These are phyloP conservation scores for Caprella mutica DNA, from an alignment of 2,888 invertebrate species.

Conservation along the genomic window DNA sequence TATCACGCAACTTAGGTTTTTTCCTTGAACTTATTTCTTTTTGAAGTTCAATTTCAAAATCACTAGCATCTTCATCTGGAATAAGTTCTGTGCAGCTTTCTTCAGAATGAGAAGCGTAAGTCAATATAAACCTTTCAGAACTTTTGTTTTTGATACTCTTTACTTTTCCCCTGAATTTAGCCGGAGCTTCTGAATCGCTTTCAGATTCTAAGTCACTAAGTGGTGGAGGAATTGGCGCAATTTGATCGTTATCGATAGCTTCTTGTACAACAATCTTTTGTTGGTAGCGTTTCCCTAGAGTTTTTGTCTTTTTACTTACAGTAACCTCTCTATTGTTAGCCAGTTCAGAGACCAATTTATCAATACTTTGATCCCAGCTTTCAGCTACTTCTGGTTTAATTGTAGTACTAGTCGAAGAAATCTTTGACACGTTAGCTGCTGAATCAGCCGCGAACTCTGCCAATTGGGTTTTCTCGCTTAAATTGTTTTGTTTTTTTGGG, in stretches of 20 bases:
- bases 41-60: slow-evolving; percentile 30
- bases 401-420: neutral
- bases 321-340: slow-evolving; percentile 24
- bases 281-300: slow-evolving; percentile 25
- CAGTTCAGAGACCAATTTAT: slow-evolving; percentile 24
- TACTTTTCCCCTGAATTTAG: slow-evolving; percentile 31
- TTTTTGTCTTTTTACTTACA: slow-evolving; percentile 26
- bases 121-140: slow-evolving; percentile 29
- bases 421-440: neutral
- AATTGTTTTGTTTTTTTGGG: slow-evolving; percentile 25
- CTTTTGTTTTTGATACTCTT: slow-evolving; percentile 30
- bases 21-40: slow-evolving; percentile 22
- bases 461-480: slow-evolving; percentile 10
- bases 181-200: slow-evolving; percentile 30
- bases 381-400: neutral
- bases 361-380: no score
- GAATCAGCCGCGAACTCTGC: neutral
- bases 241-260: slow-evolving; percentile 29
- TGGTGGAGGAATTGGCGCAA: slow-evolving; percentile 16
- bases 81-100: slow-evolving; percentile 32
- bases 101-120: slow-evolving; percentile 32
- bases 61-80: slow-evolving; percentile 32
- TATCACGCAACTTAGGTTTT: slow-evolving; percentile 12
- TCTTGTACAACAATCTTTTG: slow-evolving; percentile 28
- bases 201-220: slow-evolving; percentile 26